Evolutionary conservation across 2,888 invertebrate genomes (phyloP).

Genomic region (Drosophila aldrichi): DNA sequence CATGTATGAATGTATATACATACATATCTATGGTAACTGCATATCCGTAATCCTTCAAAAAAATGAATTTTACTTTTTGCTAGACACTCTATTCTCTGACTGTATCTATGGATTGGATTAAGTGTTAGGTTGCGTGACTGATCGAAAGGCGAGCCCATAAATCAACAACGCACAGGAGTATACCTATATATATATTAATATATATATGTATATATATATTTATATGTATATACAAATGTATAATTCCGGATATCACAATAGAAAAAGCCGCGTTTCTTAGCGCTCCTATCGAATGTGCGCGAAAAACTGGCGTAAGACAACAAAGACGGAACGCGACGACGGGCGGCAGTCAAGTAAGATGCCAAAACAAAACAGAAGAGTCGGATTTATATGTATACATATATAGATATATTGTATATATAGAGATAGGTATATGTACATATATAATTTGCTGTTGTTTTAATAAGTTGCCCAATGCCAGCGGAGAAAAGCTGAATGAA

Average conservation of each 20-base stretch:
- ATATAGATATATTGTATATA: neutral
- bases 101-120: neutral
- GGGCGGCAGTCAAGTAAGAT: slow-evolving; percentile 35
- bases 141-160: slow-evolving; percentile 13
- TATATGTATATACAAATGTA: neutral
- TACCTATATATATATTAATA: neutral
- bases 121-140: slow-evolving; percentile 6
- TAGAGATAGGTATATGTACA: slow-evolving; percentile 6
- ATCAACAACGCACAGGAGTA: slow-evolving; percentile 4
- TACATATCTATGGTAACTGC: slow-evolving; percentile 5
- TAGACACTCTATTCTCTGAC: neutral
- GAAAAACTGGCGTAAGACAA: slow-evolving; percentile 51
- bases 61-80: neutral
- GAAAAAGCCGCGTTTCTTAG: slow-evolving; percentile 45
- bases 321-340: slow-evolving; percentile 36
- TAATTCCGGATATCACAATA: slow-evolving; percentile 31
- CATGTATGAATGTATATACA: neutral
- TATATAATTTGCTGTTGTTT: slow-evolving; percentile 42
- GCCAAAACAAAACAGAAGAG: slow-evolving; percentile 45
- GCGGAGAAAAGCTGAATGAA: slow-evolving; percentile 56
- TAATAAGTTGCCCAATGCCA: slow-evolving; percentile 68
- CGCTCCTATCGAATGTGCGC: slow-evolving; percentile 55
- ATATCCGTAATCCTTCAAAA: neutral
- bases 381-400: neutral
- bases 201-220: slow-evolving; percentile 1